Conservation (phyloP, 2,797 vertebrate genomes). For the Acipenser transmontanus region DNA sequence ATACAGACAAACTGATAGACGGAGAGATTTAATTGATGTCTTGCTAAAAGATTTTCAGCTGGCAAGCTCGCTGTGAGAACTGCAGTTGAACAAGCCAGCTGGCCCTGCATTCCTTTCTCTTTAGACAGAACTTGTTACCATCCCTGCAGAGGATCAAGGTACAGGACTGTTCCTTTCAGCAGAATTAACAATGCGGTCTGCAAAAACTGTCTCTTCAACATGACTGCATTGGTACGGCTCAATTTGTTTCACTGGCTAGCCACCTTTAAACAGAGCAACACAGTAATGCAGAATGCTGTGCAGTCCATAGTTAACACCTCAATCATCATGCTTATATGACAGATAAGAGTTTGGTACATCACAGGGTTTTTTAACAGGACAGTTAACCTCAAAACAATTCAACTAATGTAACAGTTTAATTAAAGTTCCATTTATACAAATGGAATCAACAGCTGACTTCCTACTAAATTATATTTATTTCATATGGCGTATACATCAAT, state of each 20-base stretch:
- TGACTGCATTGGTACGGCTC: background rate
- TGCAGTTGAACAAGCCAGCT: constrained; percentile 22
- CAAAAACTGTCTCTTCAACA: constrained; percentile 17
- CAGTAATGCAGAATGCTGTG: constrained; percentile 12
- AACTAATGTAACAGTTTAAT: too few relatives aligned
- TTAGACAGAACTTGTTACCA: constrained; percentile 39
- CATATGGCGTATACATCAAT: too few relatives aligned
- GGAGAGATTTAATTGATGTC: constrained; percentile 56
- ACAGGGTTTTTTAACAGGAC: constrained; percentile 24
- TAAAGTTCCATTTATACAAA: too few relatives aligned
- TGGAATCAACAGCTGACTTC: too few relatives aligned
- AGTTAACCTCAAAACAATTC: constrained; percentile 11
- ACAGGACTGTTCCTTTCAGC: constrained; percentile 21
- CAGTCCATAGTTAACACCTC: constrained; percentile 7
- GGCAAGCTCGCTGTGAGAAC: constrained; percentile 37
- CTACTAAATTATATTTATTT: too few relatives aligned
- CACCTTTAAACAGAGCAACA: background rate
- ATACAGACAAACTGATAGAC: constrained; percentile 34
- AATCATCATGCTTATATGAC: constrained; percentile 17
- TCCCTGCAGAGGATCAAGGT: constrained; percentile 17
- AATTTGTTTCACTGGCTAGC: constrained; percentile 26
- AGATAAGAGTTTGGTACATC: constrained; percentile 13
- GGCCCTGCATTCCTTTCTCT: constrained; percentile 35
- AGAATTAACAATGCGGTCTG: constrained; percentile 22
- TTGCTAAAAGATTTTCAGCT: constrained; percentile 65